Base-by-base conservation (phyloP, 1,140 invertebrate genomes). In the Heterodera schachtii region DNA sequence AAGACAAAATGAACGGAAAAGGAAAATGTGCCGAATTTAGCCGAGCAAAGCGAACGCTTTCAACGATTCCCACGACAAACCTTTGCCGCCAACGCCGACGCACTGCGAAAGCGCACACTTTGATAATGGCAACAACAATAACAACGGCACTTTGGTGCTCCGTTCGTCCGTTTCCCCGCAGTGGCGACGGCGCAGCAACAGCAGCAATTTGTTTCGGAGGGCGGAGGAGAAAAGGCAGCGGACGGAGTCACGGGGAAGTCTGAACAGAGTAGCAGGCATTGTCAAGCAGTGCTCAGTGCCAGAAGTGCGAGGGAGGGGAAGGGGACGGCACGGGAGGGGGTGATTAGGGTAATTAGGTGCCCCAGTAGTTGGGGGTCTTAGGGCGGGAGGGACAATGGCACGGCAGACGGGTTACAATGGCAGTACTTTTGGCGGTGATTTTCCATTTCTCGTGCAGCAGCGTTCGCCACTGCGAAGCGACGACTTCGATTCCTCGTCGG, bases 61-160 rank as follows among this genome's bases (percentile, higher is more conserved):
- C 52, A 84, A 86, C 64, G 87, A 82, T 43, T 87, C 86, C 16
- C 95, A 95, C 70, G 96, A 95, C 90, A 93, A 95, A 82, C 95
- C 95, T 78, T 92, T 97, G 85, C 96, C 96, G 69, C 96, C 96
- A 16, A 97, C 95, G 43, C 96, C 96, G 31, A 83, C 64, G 31
- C 64, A 81, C n/a, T 19, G 31, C 31, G 67, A 13, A 69, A 95
- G 95, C 90, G 88, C 88, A 31, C 31, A 31, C 31, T 31, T 31
- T 57, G 6, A 64, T 11, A 47, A 46, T 13, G 69, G 64, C 31
- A 77, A 73, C 46, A 44, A 44, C 16, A 94, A 95, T 89, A 76
- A 49, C 66, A 84, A 86, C 67, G 81, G 85, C 47, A 82, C 88
- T 4, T 52, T 89, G 11, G 21, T 83, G 49, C 66, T 84, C 13